Conservation (phyloP, 1,140 invertebrate genomes). For the Cyclargus thomasi region DNA sequence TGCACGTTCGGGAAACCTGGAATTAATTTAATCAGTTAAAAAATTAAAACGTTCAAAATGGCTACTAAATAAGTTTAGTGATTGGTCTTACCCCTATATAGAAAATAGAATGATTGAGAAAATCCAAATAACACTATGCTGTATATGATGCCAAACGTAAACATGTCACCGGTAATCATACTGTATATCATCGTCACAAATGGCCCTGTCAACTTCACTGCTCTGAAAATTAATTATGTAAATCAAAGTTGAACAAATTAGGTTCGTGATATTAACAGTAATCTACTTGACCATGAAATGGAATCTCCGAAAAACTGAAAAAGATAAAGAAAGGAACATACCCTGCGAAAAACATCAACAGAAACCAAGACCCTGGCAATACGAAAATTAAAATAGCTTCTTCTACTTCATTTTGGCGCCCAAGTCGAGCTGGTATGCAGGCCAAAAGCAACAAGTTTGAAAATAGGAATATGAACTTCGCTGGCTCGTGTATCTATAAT, state of each 20-base stretch:
- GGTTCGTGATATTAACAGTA: too few species aligned
- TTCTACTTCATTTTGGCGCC: conserved; percentile 84
- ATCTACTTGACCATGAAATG: too few species aligned
- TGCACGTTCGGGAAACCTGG: conserved; percentile 87
- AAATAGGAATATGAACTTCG: conserved; percentile 94
- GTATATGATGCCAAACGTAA: conserved; percentile 98
- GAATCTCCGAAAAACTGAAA: too few species aligned
- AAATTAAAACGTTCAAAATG: background rate
- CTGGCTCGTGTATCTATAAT: conserved; percentile 91
- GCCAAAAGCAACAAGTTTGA: conserved; percentile 94
- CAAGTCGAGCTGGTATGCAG: conserved; percentile 92
- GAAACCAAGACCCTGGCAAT: conserved; percentile 96
- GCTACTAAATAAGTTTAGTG: too few species aligned
- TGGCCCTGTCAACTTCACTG: conserved; percentile 93
- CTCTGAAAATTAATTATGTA: conserved; percentile 76
- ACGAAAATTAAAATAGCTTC: conserved; percentile 94
- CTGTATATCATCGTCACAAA: conserved; percentile 99
- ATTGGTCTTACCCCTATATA: conserved; percentile 83
- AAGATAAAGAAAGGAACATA: conserved; percentile 56
- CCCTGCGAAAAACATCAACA: conserved; percentile 99
- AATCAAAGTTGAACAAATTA: too few species aligned
- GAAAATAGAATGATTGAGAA: conserved; percentile 96
- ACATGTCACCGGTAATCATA: conserved; percentile 98
- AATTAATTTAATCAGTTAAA: conserved; percentile 66
- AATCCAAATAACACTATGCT: conserved; percentile 95